Base-by-base conservation (phyloP, 2,888 invertebrate species). In the Gymnoscelis rufifasciata region DNA sequence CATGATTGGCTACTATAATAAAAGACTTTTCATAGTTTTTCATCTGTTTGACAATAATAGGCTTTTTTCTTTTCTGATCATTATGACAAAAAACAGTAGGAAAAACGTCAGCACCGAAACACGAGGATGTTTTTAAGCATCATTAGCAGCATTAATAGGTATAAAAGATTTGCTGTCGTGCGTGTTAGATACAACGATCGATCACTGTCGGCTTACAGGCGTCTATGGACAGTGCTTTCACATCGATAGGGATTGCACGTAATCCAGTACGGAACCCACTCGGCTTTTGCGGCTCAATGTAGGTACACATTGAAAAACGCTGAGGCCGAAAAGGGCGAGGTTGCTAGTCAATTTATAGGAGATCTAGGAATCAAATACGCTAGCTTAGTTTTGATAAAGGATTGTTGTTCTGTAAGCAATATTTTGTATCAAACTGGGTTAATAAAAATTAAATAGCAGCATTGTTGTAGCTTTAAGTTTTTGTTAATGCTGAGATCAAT, bases 191-290 rank as follows among this genome's bases (percentile, higher is more conserved):
- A 36, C 29, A 45, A 39, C 47, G 45, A 48, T 52, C 51, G 36
- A 47, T 52, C 52, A 47, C 29, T 42, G 52, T 48, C 52, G 42
- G 52, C 48, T 52, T 52, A 52, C 39, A 37, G 37, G 36, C 38
- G 42, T 31, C 42, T 44, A 40, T 44, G 45, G 44, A 30, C 26
- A 50, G 50, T 50, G 50, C 52, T 48, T 37, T 36, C 52, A 47
- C 45, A 42, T 45, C 45, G 42, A 48, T 45, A 47, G 52, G 44
- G 52, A 52, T 52, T 52, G 38, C 42, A 29, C 30, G 38, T 48
- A 52, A 52, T 52, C 52, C 45, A 48, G 39, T 39, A 30, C 38
- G 42, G 23, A 43, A 42, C 36, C 46, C 42, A 39, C 27, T 50
- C 45, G 45, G 50, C 38, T 42, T 49, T 45, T 46, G 50, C 26